Base-by-base conservation (phyloP, 1,140 invertebrate genomes). In the Drosophila suzukii region DNA sequence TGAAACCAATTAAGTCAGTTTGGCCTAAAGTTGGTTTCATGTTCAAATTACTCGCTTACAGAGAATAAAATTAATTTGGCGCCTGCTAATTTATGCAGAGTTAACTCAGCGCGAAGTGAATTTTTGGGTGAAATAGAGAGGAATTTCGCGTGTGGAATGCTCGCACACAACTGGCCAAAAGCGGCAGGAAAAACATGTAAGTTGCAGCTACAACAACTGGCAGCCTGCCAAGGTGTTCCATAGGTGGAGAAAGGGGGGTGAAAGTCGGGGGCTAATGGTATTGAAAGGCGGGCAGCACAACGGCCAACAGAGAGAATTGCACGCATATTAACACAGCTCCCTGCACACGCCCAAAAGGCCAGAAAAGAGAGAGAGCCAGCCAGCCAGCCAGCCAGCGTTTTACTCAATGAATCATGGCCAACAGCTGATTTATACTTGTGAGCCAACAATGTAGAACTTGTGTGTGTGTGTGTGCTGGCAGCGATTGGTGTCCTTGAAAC, bases 351-450 rank as follows among this genome's bases (percentile, higher is more conserved):
- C 47, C 46, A 57, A 65, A 63, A 30, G 50, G 49, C 50, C 20
- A 34, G 17, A 54, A 60, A 50, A 67, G 27, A 59, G 32, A 51
- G 61, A 60, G 58, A 70, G 41, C 55, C 24, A 50, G 41, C 53
- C 63, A 79, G 75, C 66, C 54, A 70, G 41, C 55, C 24, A 50
- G 41, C 53, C 63, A 79, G 75, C 66, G 44, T 75, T 88, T 89
- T 88, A 84, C 84, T 88, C 80, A 88, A 88, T 88, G 83, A 88
- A 88, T 89, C 84, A 88, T 88, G 84, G 72, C 79, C 75, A 89
- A 79, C 83, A 80, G 84, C 80, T 80, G 83, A 88, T 88, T 89
- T 88, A 89, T 88, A 88, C 78, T 88, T 88, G 79, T 80, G 65
- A 77, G 73, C 49, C 67, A 53, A 53, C 59, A 66, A 58, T 51